Evolutionary conservation across 2,888 invertebrate genomes (phyloP).

Genomic region (Copidosoma aretas): DNA sequence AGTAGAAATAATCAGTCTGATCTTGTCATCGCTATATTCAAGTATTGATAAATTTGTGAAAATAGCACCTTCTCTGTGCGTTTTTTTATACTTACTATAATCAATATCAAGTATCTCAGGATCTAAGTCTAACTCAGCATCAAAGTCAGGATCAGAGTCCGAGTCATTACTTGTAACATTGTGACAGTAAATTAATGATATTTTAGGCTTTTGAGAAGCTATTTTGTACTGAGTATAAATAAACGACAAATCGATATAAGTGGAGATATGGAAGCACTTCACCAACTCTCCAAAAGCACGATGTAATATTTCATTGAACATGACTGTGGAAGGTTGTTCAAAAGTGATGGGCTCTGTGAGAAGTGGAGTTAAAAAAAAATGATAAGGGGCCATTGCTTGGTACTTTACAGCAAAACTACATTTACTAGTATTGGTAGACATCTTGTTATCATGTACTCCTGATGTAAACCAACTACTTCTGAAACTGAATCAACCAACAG

Average conservation of each 20-base stretch:
- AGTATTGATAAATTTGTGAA: constrained; percentile 82
- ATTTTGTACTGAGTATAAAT: constrained; percentile 83
- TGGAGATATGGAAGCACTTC: constrained; percentile 83
- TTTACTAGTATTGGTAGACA: too few relatives aligned
- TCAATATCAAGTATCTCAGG: constrained; percentile 49
- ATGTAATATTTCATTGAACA: constrained; percentile 80
- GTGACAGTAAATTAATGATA: constrained; percentile 48
- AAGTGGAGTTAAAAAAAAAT: constrained; percentile 78
- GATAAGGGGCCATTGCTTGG: constrained; percentile 72
- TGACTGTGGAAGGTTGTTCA: constrained; percentile 70
- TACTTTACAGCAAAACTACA: constrained; percentile 72
- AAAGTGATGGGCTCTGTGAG: constrained; percentile 71
- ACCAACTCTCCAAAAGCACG: constrained; percentile 76
- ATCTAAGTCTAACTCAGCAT: constrained; percentile 30
- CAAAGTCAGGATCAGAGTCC: too few relatives aligned
- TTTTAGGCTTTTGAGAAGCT: constrained; percentile 71
- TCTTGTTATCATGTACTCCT: too few relatives aligned
- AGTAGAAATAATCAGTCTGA: constrained; percentile 87
- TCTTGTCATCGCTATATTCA: constrained; percentile 79
- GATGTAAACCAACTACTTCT: too few relatives aligned
- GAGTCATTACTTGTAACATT: constrained; percentile 12
- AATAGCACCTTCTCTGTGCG: constrained; percentile 50
- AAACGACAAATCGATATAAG: constrained; percentile 91
- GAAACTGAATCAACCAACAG: too few relatives aligned
- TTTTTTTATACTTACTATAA: constrained; percentile 45